Percentiles rank a stretch among this genome's conserved stretches.
Conservation (phyloP, 2,113 vertebrate species). For the Python bivittatus region DNA sequence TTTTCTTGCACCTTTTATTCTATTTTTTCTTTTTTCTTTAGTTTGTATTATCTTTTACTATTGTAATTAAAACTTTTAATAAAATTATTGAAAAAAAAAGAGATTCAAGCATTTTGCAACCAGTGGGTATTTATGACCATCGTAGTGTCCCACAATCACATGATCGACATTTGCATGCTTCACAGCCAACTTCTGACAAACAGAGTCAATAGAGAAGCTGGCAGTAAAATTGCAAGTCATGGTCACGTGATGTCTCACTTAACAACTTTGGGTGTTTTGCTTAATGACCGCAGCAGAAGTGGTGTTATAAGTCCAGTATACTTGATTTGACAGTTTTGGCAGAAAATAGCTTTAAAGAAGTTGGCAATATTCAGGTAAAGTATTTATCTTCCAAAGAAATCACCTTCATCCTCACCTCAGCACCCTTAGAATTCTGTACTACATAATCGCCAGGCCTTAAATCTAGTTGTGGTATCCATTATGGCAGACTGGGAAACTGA, state of each 20-base stretch:
- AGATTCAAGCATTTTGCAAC: neutral
- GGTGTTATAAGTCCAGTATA: neutral
- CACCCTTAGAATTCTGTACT: neutral
- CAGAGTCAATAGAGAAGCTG: neutral
- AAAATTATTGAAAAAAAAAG: too few species aligned
- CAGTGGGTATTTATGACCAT: neutral
- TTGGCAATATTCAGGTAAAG: neutral
- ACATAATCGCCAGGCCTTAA: neutral
- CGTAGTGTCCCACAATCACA: neutral
- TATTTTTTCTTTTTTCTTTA: too few species aligned
- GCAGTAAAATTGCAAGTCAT: neutral
- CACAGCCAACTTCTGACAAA: neutral
- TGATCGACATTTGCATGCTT: neutral
- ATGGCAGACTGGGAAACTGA: neutral
- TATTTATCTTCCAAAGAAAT: neutral
- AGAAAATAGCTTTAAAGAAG: neutral
- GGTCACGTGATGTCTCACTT: neutral
- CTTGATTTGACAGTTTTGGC: neutral
- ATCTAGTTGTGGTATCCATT: neutral
- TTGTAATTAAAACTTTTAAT: too few species aligned
- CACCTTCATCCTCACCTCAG: neutral
- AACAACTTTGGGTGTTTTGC: neutral
- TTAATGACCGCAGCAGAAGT: neutral
- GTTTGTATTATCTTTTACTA: too few species aligned
- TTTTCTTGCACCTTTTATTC: too few species aligned